These are phyloP conservation scores for Nineta flava DNA, from an alignment of 2,888 invertebrate species.

Conservation along the genomic window DNA sequence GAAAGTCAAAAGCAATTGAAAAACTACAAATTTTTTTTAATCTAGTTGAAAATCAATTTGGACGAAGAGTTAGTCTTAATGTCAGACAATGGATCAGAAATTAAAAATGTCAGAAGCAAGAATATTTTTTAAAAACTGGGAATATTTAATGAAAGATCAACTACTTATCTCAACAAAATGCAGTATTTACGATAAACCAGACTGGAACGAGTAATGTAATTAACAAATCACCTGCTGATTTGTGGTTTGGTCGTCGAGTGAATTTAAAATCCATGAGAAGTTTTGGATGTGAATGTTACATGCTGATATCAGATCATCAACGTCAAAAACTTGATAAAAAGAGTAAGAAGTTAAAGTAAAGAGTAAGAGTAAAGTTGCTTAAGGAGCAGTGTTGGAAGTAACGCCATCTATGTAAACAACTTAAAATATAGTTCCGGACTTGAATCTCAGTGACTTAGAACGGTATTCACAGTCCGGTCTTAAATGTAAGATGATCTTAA, in stretches of 20 bases:
- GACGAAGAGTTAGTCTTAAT: too few relatives aligned
- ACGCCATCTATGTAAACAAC: too few relatives aligned
- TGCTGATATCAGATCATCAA: slow-evolving; percentile 6
- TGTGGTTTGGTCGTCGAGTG: slow-evolving; percentile 12
- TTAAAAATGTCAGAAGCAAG: background rate
- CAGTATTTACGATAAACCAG: slow-evolving; percentile 12
- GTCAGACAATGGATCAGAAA: background rate
- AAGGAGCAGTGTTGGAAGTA: slow-evolving; percentile 5
- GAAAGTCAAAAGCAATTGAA: too few relatives aligned
- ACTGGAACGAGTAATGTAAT: slow-evolving; percentile 11
- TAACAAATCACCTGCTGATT: slow-evolving; percentile 10
- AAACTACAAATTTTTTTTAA: too few relatives aligned
- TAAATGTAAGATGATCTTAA: too few relatives aligned
- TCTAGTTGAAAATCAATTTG: too few relatives aligned
- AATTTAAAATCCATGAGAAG: slow-evolving; percentile 9
- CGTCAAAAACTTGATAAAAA: slow-evolving; percentile 7
- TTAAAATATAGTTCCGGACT: too few relatives aligned
- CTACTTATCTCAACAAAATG: slow-evolving; percentile 1
- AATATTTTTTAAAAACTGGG: background rate
- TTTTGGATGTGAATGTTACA: slow-evolving; percentile 10
- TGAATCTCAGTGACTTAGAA: too few relatives aligned
- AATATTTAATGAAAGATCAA: background rate
- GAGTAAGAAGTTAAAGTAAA: slow-evolving; percentile 2
- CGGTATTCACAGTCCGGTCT: too few relatives aligned
- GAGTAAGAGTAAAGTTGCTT: slow-evolving; percentile 2